Evolutionary conservation across 2,888 invertebrate genomes (phyloP).

Genomic region (Acronicta aceris): DNA sequence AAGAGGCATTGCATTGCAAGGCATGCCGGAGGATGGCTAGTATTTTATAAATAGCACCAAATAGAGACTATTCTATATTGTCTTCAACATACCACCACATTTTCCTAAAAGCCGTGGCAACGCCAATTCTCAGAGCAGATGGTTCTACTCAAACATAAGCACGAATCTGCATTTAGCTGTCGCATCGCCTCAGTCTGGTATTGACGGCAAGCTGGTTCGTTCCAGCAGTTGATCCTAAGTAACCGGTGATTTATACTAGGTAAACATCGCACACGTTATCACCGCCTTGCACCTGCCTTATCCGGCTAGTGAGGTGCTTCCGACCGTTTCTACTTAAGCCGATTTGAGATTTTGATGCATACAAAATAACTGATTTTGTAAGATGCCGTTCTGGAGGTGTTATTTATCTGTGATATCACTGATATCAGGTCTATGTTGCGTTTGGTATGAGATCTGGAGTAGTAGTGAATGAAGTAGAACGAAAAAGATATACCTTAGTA

Average conservation of each 20-base stretch:
- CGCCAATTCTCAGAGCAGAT: conserved; percentile 21
- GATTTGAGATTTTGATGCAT: conserved; percentile 80
- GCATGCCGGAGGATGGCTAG: too few relatives aligned
- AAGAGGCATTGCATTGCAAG: too few relatives aligned
- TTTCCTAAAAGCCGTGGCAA: not conserved
- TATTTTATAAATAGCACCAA: too few relatives aligned
- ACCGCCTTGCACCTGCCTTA: conserved; percentile 80
- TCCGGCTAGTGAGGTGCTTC: conserved; percentile 58
- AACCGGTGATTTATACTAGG: conserved; percentile 69
- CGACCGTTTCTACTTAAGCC: conserved; percentile 67
- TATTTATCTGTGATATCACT: conserved; percentile 29
- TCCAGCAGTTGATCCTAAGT: conserved; percentile 63
- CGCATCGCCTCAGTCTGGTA: conserved; percentile 63
- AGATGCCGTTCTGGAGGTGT: not conserved
- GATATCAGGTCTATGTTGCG: too few relatives aligned
- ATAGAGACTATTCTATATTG: too few relatives aligned
- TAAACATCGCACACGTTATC: conserved; percentile 80
- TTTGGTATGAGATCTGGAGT: too few relatives aligned
- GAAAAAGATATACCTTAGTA: too few relatives aligned
- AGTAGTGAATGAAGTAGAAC: too few relatives aligned
- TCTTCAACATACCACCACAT: conserved; percentile 12
- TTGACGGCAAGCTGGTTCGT: conserved; percentile 73
- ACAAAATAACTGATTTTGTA: conserved; percentile 51
- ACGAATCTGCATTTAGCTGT: conserved; percentile 67
- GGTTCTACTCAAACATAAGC: conserved; percentile 50